Evolutionary conservation across 2,797 vertebrate genomes (phyloP), one percentile per base, ranked within the genome.

Genomic region (Poeciliopsis turneri): DNA sequence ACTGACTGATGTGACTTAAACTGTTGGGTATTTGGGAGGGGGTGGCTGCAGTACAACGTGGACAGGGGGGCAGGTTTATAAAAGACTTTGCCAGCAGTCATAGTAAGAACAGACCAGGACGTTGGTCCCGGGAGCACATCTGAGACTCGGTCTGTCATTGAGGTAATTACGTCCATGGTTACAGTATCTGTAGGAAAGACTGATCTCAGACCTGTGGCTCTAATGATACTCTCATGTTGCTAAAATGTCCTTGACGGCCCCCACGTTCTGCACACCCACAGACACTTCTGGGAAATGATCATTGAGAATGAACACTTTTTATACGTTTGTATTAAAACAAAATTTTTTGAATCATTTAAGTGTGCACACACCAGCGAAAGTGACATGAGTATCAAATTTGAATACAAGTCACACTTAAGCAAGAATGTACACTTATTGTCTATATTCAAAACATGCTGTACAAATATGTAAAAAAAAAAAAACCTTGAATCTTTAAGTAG

Each of bases 1-100:
- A 93, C 85, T 92, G 93, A 92, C 90, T 92, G 93, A 92, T 91
- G 76, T 92, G 92, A 93, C 92, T 93, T 79, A 90, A 92, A 91
- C 79, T 78, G 47, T 84, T 88, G 81, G 90, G 87, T 41, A 25
- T 68, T 68, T 68, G 23, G 36, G 84, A 85, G n/a, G 82, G 51
- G 89, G 84, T 57, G 53, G 53, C 79, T 85, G 88, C 75, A 55
- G 78, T 84, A 71, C 83, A 78, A 78, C 87, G 87, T 75, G 92
- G 91, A 93, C 92, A 92, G 82, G 84, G 89, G 86, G 82, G 83
- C 90, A 89, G 74, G 79, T 93, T 90, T 92, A 85, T 89, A 92
- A 89, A 85, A 90, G 87, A 86, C 84, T 85, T 82, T 78, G 93
- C 92, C 87, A 90, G 88, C 76, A 91, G 92, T 90, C 82, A 92